These are phyloP conservation scores for Anguilla megastoma DNA, from an alignment of 2,797 vertebrate species.

Conservation along the genomic window DNA sequence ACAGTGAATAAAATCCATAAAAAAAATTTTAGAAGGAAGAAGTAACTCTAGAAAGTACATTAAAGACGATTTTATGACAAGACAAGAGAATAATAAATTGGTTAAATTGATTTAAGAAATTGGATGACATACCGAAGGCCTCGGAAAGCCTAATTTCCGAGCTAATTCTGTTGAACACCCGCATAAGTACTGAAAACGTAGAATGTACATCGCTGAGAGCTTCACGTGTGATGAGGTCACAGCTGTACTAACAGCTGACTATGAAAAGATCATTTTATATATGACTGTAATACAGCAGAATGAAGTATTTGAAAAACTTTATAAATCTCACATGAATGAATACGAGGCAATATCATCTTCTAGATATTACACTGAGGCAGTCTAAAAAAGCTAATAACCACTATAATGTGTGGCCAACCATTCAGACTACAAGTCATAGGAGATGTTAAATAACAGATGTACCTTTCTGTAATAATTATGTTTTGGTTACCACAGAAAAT, in stretches of 20 bases:
- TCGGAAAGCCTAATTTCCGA: background rate
- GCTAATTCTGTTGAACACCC: background rate
- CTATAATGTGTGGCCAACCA: background rate
- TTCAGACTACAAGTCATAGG: background rate
- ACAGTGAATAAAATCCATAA: background rate
- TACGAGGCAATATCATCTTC: background rate
- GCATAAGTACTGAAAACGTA: background rate
- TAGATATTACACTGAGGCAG: background rate
- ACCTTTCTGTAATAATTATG: background rate
- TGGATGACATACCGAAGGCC: background rate
- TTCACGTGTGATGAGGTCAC: background rate
- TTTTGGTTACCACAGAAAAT: background rate
- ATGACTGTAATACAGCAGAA: background rate
- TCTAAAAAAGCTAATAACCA: background rate
- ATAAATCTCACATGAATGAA: background rate
- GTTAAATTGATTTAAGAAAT: background rate
- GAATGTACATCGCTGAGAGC: background rate
- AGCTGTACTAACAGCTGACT: background rate
- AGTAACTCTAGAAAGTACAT: background rate
- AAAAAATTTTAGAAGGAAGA: background rate
- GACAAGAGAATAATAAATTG: background rate
- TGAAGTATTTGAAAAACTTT: background rate
- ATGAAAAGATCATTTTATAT: background rate
- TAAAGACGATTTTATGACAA: background rate
- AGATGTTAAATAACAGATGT: background rate